Conservation (phyloP, 2,797 vertebrate species). For the Argyrosomus regius region DNA sequence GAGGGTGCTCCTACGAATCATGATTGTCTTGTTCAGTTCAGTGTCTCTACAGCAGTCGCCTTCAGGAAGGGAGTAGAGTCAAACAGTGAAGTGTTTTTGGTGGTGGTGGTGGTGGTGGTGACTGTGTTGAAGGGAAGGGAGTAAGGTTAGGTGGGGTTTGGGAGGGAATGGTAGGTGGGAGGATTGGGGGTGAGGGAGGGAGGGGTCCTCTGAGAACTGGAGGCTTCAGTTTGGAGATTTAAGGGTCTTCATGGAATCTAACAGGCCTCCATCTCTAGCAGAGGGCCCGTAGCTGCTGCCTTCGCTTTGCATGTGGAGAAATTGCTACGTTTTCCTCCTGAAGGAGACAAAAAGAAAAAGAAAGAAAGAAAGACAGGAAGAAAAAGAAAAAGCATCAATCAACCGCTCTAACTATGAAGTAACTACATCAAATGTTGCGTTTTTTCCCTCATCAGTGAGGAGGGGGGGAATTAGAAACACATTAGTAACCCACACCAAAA, state of each 20-base stretch:
- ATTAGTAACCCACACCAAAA: conserved; percentile 27
- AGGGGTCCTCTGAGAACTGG: conserved; percentile 86
- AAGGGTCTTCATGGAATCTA: conserved; percentile 89
- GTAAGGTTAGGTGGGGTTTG: conserved; percentile 9
- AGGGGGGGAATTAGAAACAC: not conserved
- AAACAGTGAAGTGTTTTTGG: conserved; percentile 70
- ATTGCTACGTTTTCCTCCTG: conserved; percentile 95
- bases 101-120: conserved; percentile 51
- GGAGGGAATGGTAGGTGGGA: not conserved
- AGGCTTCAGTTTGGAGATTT: conserved; percentile 83
- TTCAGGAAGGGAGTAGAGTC: conserved; percentile 84
- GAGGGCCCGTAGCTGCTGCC: conserved; percentile 94
- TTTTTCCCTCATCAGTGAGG: conserved; percentile 9
- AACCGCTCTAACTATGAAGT: not conserved
- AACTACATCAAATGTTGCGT: conserved; percentile 13
- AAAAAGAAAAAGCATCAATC: conserved; percentile 17
- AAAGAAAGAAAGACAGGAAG: not conserved
- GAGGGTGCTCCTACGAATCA: conserved; percentile 67
- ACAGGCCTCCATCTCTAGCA: conserved; percentile 99
- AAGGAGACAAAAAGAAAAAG: not conserved
- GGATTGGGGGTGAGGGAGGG: conserved; percentile 49
- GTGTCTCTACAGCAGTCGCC: conserved; percentile 90
- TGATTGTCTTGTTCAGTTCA: conserved; percentile 97
- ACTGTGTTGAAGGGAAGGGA: conserved; percentile 29
- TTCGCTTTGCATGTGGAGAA: conserved; percentile 98